Conservation (phyloP, 2,888 invertebrate species). For the Hanleya hanleyi region DNA sequence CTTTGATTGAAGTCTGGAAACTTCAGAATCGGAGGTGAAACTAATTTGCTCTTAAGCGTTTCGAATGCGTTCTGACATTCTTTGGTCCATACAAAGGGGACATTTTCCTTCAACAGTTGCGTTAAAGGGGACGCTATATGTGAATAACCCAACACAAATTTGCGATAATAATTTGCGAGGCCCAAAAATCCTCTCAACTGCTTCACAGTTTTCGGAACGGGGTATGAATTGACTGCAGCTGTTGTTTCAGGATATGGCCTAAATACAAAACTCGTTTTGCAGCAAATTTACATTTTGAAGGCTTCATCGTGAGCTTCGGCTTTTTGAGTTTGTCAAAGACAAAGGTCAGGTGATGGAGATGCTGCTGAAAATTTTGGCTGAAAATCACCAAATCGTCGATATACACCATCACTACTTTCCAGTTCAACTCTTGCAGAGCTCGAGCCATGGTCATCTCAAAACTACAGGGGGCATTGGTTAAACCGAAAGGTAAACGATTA, state of each 20-base stretch:
- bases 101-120: background rate
- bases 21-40: conserved; percentile 37
- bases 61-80: too few relatives aligned
- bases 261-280: background rate
- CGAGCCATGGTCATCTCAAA: conserved; percentile 7
- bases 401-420: too few relatives aligned
- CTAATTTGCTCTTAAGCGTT: conserved; percentile 49
- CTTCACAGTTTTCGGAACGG: too few relatives aligned
- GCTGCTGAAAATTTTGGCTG: too few relatives aligned
- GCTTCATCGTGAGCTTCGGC: conserved; percentile 6
- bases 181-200: too few relatives aligned
- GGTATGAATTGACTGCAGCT: background rate
- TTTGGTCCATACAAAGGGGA: too few relatives aligned
- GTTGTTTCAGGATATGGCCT: background rate
- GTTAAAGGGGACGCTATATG: conserved; percentile 28
- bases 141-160: background rate
- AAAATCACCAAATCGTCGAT: too few relatives aligned
- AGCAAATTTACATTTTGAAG: too few relatives aligned
- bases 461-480: background rate
- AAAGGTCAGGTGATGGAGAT: background rate
- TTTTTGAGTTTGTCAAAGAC: background rate
- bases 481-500: conserved; percentile 5
- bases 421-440: conserved; percentile 8
- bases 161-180: background rate
- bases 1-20: conserved; percentile 37